These are phyloP conservation scores for Drosophila siamana DNA, from an alignment of 2,888 invertebrate genomes.

Conservation along the genomic window DNA sequence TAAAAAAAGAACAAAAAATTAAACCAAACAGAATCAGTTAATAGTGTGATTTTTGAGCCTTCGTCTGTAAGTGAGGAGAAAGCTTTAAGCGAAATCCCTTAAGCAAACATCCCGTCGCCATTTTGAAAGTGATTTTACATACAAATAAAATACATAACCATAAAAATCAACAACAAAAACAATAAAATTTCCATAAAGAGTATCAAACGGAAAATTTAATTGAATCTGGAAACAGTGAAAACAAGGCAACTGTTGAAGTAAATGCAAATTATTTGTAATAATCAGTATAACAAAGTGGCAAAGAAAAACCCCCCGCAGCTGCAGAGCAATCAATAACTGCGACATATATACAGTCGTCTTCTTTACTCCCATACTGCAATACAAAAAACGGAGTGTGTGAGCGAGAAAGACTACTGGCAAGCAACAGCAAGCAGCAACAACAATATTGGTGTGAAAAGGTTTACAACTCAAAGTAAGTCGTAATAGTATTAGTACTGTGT, in stretches of 20 bases:
- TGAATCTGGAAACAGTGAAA: conserved; percentile 54
- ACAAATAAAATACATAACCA: conserved; percentile 62
- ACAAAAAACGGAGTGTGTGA: conserved; percentile 47
- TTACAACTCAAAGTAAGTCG: conserved; percentile 83
- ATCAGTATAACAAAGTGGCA: conserved; percentile 68
- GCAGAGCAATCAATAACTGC: conserved; percentile 71
- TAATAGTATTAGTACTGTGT: conserved; percentile 53
- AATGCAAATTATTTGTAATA: conserved; percentile 58
- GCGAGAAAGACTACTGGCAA: conserved; percentile 49
- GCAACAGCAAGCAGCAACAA: conserved; percentile 48
- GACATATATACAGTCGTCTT: conserved; percentile 66
- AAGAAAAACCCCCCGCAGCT: conserved; percentile 68
- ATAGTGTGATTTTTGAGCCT: conserved; percentile 81
- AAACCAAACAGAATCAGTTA: conserved; percentile 70
- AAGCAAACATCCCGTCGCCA: conserved; percentile 78
- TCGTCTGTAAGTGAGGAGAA: conserved; percentile 77
- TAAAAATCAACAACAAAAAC: conserved; percentile 46
- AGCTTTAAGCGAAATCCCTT: conserved; percentile 78
- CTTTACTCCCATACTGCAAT: conserved; percentile 55
- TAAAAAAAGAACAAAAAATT: conserved; percentile 54
- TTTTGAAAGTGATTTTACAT: conserved; percentile 79
- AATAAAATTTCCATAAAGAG: conserved; percentile 45
- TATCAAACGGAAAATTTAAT: conserved; percentile 46
- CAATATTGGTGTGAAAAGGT: conserved; percentile 72
- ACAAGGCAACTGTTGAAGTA: conserved; percentile 64